Conservation (phyloP, 2,797 vertebrate species). For the Typhlichthys eigenmanni region DNA sequence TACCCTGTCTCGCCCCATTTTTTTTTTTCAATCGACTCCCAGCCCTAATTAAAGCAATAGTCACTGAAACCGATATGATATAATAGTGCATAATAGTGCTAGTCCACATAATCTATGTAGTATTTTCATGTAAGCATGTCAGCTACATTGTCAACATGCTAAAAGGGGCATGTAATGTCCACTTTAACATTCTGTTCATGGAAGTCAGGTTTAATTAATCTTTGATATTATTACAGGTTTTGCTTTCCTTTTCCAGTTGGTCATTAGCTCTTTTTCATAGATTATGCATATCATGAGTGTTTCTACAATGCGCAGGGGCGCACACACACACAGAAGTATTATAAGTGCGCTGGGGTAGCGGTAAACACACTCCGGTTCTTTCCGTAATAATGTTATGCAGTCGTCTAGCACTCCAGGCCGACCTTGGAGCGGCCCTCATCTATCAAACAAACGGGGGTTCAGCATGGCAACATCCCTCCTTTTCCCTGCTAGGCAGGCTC, state of each 20-base stretch:
- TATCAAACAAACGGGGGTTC: slow-evolving; percentile 43
- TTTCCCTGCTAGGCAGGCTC: slow-evolving; percentile 8
- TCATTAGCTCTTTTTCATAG: background rate
- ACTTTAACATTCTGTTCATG: background rate
- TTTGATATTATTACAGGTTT: too few relatives aligned
- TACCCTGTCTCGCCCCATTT: too few relatives aligned
- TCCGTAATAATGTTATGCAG: slow-evolving; percentile 36
- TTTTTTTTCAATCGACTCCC: too few relatives aligned
- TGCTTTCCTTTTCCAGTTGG: too few relatives aligned
- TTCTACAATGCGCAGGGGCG: background rate
- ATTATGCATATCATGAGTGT: background rate
- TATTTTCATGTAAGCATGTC: too few relatives aligned
- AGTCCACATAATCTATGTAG: too few relatives aligned
- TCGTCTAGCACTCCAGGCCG: slow-evolving; percentile 41
- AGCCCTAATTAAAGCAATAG: too few relatives aligned
- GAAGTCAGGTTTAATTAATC: too few relatives aligned
- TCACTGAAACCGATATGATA: too few relatives aligned
- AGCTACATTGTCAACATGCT: too few relatives aligned
- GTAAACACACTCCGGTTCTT: background rate
- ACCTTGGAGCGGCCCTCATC: slow-evolving; percentile 61
- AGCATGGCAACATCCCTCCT: slow-evolving; percentile 32
- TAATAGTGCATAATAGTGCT: too few relatives aligned
- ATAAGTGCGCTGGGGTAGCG: background rate
- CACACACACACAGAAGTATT: background rate
- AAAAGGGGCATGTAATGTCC: background rate